phyloP scores from a whole-genome alignment of 2,888 invertebrate genomes.

The Drosophila meridionalis region DNA sequence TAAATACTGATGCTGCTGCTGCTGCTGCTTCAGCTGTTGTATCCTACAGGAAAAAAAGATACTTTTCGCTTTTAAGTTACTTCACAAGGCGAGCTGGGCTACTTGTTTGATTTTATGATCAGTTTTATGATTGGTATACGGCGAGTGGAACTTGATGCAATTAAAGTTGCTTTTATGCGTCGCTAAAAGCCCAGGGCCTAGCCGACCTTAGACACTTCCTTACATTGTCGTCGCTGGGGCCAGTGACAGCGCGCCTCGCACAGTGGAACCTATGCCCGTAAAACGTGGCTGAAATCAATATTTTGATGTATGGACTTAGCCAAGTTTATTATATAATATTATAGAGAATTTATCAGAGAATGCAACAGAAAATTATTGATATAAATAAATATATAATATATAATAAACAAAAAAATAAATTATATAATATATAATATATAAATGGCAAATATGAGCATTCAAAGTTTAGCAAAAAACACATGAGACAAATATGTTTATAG shows the following conservation, averaged over 20 bases:
- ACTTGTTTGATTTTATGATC: slow-evolving; percentile 48
- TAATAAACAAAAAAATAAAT: no score
- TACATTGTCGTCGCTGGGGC: slow-evolving; percentile 67
- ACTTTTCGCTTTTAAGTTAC: slow-evolving; percentile 9
- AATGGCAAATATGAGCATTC: no score
- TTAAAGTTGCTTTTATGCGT: slow-evolving; percentile 47
- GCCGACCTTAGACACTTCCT: slow-evolving; percentile 74
- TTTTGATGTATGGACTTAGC: no score
- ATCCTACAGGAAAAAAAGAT: not conserved
- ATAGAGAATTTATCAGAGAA: no score
- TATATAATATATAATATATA: no score
- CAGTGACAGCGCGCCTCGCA: slow-evolving; percentile 47
- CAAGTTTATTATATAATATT: no score
- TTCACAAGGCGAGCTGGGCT: slow-evolving; percentile 27
- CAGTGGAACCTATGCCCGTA: not conserved
- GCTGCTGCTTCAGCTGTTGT: slow-evolving; percentile 4
- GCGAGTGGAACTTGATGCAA: slow-evolving; percentile 39
- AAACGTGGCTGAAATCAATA: no score
- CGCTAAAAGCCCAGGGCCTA: slow-evolving; percentile 37
- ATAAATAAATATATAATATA: no score
- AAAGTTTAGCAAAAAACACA: no score
- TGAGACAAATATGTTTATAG: slow-evolving; percentile 4
- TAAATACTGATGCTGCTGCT: slow-evolving; percentile 10
- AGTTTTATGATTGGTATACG: slow-evolving; percentile 50
- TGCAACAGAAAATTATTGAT: no score